Conservation (phyloP, 30 jellyfish, hydroid and myxozoan species). For the Rhopilema esculentum region DNA sequence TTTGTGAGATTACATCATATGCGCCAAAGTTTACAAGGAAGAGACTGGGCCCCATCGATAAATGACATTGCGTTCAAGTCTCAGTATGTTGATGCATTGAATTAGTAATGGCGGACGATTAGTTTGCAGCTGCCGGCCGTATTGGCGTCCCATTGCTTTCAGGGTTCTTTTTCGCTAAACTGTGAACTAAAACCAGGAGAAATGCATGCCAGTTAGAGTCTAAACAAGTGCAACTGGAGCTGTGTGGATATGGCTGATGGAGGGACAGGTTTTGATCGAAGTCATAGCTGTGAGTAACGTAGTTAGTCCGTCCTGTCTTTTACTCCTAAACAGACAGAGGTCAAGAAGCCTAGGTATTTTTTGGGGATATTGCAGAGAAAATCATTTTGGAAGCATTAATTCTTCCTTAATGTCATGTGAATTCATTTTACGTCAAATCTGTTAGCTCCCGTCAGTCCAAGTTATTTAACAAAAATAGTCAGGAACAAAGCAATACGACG, state of each 20-base stretch:
- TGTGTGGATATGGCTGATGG: conserved; percentile 37
- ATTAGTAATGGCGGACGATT: conserved; percentile 57
- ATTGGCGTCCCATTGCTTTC: conserved; percentile 8
- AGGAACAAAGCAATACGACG: too few relatives aligned
- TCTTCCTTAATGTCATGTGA: too few relatives aligned
- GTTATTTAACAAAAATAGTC: too few relatives aligned
- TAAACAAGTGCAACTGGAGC: neutral
- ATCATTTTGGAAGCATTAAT: too few relatives aligned
- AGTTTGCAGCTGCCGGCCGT: conserved; percentile 34
- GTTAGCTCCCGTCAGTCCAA: too few relatives aligned
- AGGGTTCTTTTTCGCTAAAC: neutral
- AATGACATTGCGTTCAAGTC: neutral
- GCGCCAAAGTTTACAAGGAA: neutral
- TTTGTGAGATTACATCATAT: conserved; percentile 7
- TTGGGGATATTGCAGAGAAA: too few relatives aligned
- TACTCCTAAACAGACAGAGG: too few relatives aligned
- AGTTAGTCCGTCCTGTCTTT: too few relatives aligned
- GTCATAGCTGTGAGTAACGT: conserved; percentile 23
- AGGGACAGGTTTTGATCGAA: conserved; percentile 33
- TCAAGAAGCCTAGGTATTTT: neutral
- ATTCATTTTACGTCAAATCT: too few relatives aligned
- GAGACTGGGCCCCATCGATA: conserved; percentile 14
- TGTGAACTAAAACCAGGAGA: neutral
- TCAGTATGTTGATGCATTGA: conserved; percentile 18
- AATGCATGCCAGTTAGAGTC: neutral